These are phyloP conservation scores for Heliconius nattereri DNA, from an alignment of 1,140 invertebrate genomes.

Conservation along the genomic window DNA sequence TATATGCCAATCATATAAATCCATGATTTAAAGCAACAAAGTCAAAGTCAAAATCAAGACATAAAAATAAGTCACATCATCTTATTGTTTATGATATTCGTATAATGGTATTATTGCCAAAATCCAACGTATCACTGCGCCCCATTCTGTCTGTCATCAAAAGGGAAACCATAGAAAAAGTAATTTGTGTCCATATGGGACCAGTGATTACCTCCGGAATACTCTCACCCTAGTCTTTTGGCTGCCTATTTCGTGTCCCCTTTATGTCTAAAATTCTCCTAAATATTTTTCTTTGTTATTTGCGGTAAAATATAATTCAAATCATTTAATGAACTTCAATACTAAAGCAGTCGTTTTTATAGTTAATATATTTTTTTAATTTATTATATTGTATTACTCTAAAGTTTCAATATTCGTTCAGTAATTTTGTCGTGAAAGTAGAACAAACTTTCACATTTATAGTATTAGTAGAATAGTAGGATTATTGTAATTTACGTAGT, in stretches of 20 bases:
- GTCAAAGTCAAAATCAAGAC: background rate
- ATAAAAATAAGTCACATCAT: background rate
- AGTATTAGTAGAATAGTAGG: too few species aligned
- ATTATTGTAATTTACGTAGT: too few species aligned
- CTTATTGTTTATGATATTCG: conserved; percentile 37
- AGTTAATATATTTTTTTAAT: too few species aligned
- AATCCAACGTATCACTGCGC: conserved; percentile 48
- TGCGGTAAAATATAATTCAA: conserved; percentile 25
- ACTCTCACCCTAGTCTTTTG: conserved; percentile 66
- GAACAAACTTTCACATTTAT: too few species aligned
- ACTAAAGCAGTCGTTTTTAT: background rate
- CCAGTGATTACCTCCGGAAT: conserved; percentile 74
- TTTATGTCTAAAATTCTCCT: conserved; percentile 53
- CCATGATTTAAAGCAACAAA: too few species aligned
- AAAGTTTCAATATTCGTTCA: too few species aligned
- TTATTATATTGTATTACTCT: too few species aligned
- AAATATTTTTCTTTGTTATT: conserved; percentile 55
- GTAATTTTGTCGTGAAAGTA: too few species aligned
- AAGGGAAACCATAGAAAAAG: conserved; percentile 67
- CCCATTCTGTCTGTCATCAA: conserved; percentile 72
- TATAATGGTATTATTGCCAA: conserved; percentile 29
- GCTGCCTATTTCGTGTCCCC: conserved; percentile 62
- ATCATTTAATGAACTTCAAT: background rate
- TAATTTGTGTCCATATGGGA: conserved; percentile 80
- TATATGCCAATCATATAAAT: too few species aligned